These are phyloP conservation scores for Monopis laevigella DNA, from an alignment of 2,888 invertebrate species.

Conservation along the genomic window DNA sequence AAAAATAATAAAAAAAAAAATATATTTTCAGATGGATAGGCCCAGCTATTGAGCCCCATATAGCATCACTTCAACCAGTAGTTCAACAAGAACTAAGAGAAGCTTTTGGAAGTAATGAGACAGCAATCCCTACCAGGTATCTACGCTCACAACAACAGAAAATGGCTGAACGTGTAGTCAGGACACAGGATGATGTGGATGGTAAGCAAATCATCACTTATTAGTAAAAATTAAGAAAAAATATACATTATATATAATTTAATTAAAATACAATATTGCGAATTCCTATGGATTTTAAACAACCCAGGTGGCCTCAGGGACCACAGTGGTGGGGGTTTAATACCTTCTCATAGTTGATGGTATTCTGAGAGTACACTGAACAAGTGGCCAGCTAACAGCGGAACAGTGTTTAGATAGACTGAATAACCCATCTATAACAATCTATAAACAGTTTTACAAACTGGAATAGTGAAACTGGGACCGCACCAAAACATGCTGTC, in stretches of 20 bases:
- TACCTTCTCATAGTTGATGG: too few species aligned
- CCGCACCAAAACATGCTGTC: too few species aligned
- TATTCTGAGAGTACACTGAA: too few species aligned
- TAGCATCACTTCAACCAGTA: slow-evolving; percentile 87
- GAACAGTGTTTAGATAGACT: too few species aligned
- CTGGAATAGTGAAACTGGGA: too few species aligned
- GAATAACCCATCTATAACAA: too few species aligned
- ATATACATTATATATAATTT: background rate
- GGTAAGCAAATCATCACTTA: slow-evolving; percentile 32
- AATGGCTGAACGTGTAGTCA: slow-evolving; percentile 59
- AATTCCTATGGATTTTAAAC: too few species aligned
- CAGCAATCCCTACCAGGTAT: slow-evolving; percentile 77
- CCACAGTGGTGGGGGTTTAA: too few species aligned
- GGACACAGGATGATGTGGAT: slow-evolving; percentile 54
- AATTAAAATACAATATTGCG: background rate
- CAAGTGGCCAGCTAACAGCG: too few species aligned
- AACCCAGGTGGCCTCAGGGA: too few species aligned
- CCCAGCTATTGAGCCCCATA: slow-evolving; percentile 82
- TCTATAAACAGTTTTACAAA: too few species aligned
- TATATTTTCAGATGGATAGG: slow-evolving; percentile 84
- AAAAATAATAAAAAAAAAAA: too few species aligned
- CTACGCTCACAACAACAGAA: slow-evolving; percentile 85
- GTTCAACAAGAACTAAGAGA: slow-evolving; percentile 89
- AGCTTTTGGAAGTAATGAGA: slow-evolving; percentile 82
- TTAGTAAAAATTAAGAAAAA: background rate